Base-by-base conservation (phyloP, 2,888 invertebrate species). In the Sialis lutaria region DNA sequence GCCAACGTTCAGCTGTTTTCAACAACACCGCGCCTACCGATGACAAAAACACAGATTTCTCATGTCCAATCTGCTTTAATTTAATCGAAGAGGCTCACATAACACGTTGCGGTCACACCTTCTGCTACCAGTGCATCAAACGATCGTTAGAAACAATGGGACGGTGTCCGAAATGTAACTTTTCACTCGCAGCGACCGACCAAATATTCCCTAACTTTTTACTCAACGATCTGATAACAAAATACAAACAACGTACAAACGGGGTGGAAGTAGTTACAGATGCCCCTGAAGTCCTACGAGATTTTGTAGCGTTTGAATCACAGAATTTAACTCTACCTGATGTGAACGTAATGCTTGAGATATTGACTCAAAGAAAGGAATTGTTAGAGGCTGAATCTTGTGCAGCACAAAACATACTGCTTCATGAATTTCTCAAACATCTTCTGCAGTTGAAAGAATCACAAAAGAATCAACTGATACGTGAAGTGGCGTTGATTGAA, bases 91-190 rank as follows among this genome's bases (percentile, higher is more conserved):
- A 90, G 63, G 90, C 92, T 0, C 82, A 89, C 64, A 88, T 92
- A 58, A 91, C 91, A 0, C 78, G 82, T 54, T 92, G 93, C 65
- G 92, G 92, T 0, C 92, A 93, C 62, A 90, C 90, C 1, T 93
- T 88, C 67, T 93, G 93, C 64, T 80, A 77, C 59, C 73, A 75
- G 12, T 93, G 92, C 64, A 85, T 92, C 44, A 65, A 68, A 13
- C 74, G 73, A 53, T 75, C 79, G 3, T 67, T 86, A 37, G 79
- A 81, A 56, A 65, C 69, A 3, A 72, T 69, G 50, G 75, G 77
- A 49, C 70, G 82, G 42, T 92, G 91, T 62, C 90, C 91, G 1
- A 86, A 87, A 62, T 92, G 91, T 62, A 83, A 81, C 55, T 78
- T 76, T 9, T 70, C 75, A 2, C 67, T 89, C 6, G 75, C 77